Conservation (phyloP, 2,888 invertebrate genomes). For the Plagiodera versicolora region DNA sequence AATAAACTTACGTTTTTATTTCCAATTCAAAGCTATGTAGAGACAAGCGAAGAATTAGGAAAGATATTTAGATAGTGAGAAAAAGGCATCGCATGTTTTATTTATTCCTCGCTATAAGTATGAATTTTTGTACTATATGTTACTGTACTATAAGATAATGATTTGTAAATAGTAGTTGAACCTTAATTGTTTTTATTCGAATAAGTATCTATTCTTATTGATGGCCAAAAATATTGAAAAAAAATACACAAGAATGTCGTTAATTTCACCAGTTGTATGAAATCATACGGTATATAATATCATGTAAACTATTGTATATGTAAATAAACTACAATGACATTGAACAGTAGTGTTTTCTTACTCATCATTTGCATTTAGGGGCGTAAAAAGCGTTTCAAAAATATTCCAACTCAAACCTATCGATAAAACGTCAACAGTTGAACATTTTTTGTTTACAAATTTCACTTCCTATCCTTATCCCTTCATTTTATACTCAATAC, state of each 20-base stretch:
- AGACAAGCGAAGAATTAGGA: no score
- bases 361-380: not conserved
- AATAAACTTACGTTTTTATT: no score
- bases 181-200: not conserved
- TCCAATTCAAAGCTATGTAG: no score
- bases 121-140: not conserved
- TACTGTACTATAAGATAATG: not conserved
- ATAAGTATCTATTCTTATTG: not conserved
- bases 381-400: no score
- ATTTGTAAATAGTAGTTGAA: not conserved
- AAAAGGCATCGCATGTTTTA: not conserved
- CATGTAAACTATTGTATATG: not conserved
- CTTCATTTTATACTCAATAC: no score
- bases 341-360: not conserved
- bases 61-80: no score
- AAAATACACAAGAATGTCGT: not conserved
- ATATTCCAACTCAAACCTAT: no score
- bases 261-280: not conserved
- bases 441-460: no score
- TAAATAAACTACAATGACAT: not conserved
- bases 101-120: not conserved
- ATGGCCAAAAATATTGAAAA: not conserved
- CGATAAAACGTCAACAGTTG: no score
- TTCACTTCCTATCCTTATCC: no score
- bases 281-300: not conserved